phyloP scores from a whole-genome alignment of 2,888 invertebrate species.

The Heterodera filipjevi region DNA sequence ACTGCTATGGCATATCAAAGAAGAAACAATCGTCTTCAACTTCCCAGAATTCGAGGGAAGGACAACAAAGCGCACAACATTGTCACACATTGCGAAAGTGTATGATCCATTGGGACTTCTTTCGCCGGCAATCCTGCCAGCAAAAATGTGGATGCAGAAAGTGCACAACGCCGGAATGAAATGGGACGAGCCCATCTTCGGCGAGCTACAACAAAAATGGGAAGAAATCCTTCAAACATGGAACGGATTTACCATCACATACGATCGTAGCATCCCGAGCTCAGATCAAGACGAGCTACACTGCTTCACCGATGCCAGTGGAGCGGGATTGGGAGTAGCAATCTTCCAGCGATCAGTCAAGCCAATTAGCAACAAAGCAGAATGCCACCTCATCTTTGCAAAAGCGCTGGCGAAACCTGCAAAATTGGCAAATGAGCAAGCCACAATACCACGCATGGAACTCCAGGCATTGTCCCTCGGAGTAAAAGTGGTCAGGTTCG shows the following conservation, averaged over 20 bases:
- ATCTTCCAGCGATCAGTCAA: no score
- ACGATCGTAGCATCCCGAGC: no score
- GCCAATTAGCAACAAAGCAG: no score
- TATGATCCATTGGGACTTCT: constrained; percentile 15
- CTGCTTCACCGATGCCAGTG: constrained; percentile 20
- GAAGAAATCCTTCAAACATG: not conserved
- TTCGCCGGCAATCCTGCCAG: not conserved
- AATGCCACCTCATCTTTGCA: no score
- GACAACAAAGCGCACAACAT: not conserved
- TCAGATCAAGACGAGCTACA: not conserved
- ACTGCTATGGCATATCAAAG: not conserved
- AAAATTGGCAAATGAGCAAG: no score
- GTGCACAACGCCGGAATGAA: not conserved
- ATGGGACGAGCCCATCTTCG: not conserved
- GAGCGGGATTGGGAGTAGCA: no score
- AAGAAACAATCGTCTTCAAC: not conserved
- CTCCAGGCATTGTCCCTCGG: constrained; percentile 14
- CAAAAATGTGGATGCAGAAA: not conserved
- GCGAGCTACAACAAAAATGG: not conserved
- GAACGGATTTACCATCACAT: not conserved
- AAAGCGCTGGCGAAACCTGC: no score
- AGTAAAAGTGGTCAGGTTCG: constrained; percentile 15
- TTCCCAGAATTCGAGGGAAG: not conserved
- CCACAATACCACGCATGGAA: no score
- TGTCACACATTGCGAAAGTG: constrained; percentile 6